Evolutionary conservation across 2,888 invertebrate genomes (phyloP), one percentile per base, ranked within the genome.

Genomic region (Ormyrus thymus): DNA sequence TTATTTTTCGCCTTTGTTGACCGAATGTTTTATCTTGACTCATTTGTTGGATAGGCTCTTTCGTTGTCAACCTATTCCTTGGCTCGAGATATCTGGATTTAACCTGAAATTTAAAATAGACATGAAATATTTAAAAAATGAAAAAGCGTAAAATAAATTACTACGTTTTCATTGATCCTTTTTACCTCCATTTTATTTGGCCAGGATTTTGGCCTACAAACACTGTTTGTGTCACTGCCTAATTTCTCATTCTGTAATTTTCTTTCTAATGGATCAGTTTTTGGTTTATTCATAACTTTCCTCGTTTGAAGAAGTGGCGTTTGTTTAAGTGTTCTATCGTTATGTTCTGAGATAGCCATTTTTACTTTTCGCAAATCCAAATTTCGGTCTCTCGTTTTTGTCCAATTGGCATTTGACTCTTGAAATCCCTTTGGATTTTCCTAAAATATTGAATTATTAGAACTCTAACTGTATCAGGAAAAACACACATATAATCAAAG

Each of bases 1-100:
- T 90, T 81, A 91, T 91, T 58, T 91, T 90, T 29, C 90, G 87
- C 29, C 91, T 85, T 75, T 91, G 92, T 50, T 90, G 91, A 2
- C 89, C 82, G 29, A 88, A 83, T 13, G 88, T 83, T 61, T 89
- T 87, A 8, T 90, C 89, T 29, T 83, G 86, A 58, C 82, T 84
- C 6, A 71, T 75, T 71, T 83, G 84, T 0, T 83, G 78, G 0
- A 78, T 13, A 2, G 83, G 79, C 48, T 87, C 88, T 81, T 90
- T 89, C 7, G 87, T 82, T 13, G 85, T 81, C 13, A 86, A 84
- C 71, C 82, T 87, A 61, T 80, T 87, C 45, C 92, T 91, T 3
- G 94, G 93, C 83, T 94, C 94, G 83, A 94, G 87, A 84, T 94
- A 94, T 43, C 94, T 91, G 0, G 95, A 92, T 81, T 93, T 93